Percentiles rank a stretch among this genome's conserved stretches.
Conservation (phyloP, 2,888 invertebrate genomes). For the Rotaria sp. region DNA sequence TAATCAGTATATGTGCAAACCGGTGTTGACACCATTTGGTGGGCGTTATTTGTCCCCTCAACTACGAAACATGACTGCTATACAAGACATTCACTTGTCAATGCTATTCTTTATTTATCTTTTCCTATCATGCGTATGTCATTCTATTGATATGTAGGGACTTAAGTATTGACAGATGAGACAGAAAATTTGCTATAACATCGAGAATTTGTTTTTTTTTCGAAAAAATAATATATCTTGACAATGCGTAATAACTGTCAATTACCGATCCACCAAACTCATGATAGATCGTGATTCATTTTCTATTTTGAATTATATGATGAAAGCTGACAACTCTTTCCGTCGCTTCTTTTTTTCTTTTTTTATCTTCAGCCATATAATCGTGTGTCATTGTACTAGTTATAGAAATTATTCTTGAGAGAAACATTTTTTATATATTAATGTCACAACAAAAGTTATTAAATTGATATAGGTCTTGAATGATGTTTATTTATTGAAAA, state of each 20-base stretch:
- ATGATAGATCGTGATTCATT: neutral
- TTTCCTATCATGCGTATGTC: neutral
- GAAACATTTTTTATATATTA: neutral
- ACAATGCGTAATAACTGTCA: neutral
- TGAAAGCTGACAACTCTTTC: neutral
- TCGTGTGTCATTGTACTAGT: too few species aligned
- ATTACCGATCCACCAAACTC: neutral
- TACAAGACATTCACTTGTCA: neutral
- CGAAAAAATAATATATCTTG: neutral
- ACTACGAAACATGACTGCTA: neutral
- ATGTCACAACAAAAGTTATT: neutral
- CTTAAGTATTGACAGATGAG: neutral
- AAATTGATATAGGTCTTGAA: neutral
- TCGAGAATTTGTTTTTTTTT: neutral
- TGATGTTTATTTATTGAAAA: neutral
- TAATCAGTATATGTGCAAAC: neutral
- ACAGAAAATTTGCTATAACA: neutral
- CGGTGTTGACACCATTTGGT: neutral
- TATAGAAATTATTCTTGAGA: too few species aligned
- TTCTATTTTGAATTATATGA: neutral
- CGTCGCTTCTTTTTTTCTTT: neutral
- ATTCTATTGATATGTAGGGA: neutral
- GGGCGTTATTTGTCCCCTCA: neutral
- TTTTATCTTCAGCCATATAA: neutral
- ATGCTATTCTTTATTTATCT: neutral